Conservation (phyloP, 1,140 invertebrate genomes). For the Adelges cooleyi region DNA sequence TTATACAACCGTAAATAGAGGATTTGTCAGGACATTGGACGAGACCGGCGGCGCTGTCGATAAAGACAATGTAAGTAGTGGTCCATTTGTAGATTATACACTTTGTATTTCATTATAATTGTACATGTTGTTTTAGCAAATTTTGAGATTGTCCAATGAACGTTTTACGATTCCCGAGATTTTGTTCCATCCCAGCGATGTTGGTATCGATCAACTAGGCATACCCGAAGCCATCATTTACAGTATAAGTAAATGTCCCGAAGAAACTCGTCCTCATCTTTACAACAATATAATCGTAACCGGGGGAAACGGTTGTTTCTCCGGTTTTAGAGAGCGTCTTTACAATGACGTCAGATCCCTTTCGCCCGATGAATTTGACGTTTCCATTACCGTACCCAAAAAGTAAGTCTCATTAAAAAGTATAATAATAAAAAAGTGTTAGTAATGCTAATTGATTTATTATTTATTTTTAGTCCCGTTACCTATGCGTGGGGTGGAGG, state of each 20-base stretch:
- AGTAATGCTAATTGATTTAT: no score
- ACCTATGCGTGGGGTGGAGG: slow-evolving; percentile 84
- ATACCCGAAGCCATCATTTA: slow-evolving; percentile 80
- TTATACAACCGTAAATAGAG: slow-evolving; percentile 73
- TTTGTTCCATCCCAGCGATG: slow-evolving; percentile 87
- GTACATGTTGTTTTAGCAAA: slow-evolving; percentile 44
- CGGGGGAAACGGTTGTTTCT: slow-evolving; percentile 77
- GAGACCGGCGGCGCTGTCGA: slow-evolving; percentile 43
- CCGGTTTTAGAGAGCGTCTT: slow-evolving; percentile 72
- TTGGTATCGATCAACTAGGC: slow-evolving; percentile 89
- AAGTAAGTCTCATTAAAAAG: slow-evolving; percentile 47
- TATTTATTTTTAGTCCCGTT: slow-evolving; percentile 49
- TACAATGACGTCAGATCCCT: slow-evolving; percentile 66
- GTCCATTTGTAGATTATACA: not conserved
- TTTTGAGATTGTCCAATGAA: slow-evolving; percentile 80
- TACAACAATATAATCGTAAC: slow-evolving; percentile 80
- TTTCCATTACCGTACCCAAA: slow-evolving; percentile 57
- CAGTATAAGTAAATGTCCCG: slow-evolving; percentile 57
- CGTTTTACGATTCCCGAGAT: slow-evolving; percentile 88
- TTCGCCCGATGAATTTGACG: slow-evolving; percentile 61
- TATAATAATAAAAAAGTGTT: no score
- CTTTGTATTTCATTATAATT: not conserved
- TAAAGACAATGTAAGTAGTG: slow-evolving; percentile 43
- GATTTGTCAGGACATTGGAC: slow-evolving; percentile 57
- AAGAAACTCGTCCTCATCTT: slow-evolving; percentile 68